phyloP scores from a whole-genome alignment of 2,888 invertebrate genomes.

The Ophioninae sp. region DNA sequence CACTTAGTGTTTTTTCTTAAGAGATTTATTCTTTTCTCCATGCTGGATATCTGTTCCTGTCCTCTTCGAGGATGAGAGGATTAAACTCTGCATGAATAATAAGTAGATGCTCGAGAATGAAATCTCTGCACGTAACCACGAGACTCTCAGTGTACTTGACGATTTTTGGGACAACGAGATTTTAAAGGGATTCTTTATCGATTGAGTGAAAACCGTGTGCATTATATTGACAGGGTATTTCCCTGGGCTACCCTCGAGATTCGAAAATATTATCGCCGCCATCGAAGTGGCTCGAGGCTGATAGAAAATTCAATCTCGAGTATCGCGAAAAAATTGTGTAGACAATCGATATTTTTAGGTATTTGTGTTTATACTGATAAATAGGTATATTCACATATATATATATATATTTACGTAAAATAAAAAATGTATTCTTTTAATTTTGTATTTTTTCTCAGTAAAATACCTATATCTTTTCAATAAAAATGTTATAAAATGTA shows the following conservation, averaged over 20 bases:
- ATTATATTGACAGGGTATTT: slow-evolving; percentile 11
- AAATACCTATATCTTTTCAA: too few species aligned
- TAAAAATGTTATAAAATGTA: too few species aligned
- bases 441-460: too few species aligned
- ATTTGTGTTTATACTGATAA: not conserved
- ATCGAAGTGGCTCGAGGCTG: slow-evolving; percentile 41
- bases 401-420: not conserved
- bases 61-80: not conserved
- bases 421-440: too few species aligned
- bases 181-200: not conserved
- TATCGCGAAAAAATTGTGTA: slow-evolving; percentile 12
- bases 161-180: slow-evolving; percentile 2
- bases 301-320: slow-evolving; percentile 56
- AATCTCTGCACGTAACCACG: not conserved
- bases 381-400: not conserved
- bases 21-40: not conserved
- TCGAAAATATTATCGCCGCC: slow-evolving; percentile 24
- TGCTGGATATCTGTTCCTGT: not conserved
- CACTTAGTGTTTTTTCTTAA: too few species aligned
- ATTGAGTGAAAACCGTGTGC: slow-evolving; percentile 15
- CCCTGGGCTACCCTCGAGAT: slow-evolving; percentile 6
- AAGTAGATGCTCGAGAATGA: not conserved
- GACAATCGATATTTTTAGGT: not conserved
- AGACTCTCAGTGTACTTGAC: slow-evolving; percentile 8
- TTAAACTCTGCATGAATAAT: slow-evolving; percentile 4